Conservation (phyloP, 2,797 vertebrate genomes). For the Phalanger gymnotis region DNA sequence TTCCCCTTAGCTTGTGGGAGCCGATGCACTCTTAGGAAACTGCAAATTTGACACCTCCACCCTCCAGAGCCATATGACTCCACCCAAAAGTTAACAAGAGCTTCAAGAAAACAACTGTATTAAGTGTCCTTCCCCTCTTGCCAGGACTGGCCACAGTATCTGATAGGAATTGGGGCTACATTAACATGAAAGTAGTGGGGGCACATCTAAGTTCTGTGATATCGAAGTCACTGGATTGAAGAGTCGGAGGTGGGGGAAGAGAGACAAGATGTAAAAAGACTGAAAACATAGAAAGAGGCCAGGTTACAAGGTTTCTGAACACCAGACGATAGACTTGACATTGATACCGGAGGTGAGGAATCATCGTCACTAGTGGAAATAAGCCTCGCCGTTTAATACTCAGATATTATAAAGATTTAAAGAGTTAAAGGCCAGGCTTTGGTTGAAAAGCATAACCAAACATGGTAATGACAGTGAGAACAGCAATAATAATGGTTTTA, state of each 20-base stretch:
- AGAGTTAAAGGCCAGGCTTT: neutral
- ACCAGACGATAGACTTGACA: no score
- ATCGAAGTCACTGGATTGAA: no score
- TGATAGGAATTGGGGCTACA: constrained; percentile 1
- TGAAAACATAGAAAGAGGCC: no score
- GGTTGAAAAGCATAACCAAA: neutral
- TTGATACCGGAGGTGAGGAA: no score
- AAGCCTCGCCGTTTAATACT: neutral
- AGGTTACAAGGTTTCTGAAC: no score
- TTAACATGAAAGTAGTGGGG: constrained; percentile 52
- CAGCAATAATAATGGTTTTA: neutral
- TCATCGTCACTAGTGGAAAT: no score
- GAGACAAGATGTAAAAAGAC: no score
- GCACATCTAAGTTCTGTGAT: neutral
- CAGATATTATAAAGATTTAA: neutral
- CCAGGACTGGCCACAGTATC: constrained; percentile 7
- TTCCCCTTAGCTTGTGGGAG: constrained; percentile 11
- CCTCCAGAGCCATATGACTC: constrained; percentile 55
- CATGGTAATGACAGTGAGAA: neutral
- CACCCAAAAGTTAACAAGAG: constrained; percentile 64
- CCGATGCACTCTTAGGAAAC: constrained; percentile 17
- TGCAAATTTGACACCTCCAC: constrained; percentile 55
- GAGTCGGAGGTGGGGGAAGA: no score
- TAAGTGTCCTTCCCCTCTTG: constrained; percentile 53
- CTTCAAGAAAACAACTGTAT: constrained; percentile 64